Evolutionary conservation across 2,888 invertebrate species (phyloP), one percentile per base, ranked within the genome.

Genomic region (Spodoptera exigua): DNA sequence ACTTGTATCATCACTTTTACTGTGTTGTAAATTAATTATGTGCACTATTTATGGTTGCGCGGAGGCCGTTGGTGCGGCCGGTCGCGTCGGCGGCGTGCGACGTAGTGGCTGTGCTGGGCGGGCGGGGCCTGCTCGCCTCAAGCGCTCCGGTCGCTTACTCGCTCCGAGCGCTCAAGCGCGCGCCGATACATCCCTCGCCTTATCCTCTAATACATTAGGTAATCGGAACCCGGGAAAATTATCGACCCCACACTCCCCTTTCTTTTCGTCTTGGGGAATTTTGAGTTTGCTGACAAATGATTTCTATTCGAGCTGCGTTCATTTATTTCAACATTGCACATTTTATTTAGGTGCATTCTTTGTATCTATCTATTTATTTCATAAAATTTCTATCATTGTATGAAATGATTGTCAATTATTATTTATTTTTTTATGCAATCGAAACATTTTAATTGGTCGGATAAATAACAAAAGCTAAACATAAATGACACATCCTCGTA

Each of bases 1-100:
- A 92, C 91, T 89, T 82, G 89, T 91, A 92, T 92, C 90, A 93
- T 94, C 93, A 94, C 93, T 92, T 90, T 91, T 90, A 92, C 89
- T 91, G 86, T 86, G 91, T 89, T 90, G 86, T 92, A 91, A 91
- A 92, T 91, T 92, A 91, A 91, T 93, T 88, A 89, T 89, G 87
- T 87, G 86, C 88, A 90, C 91, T 90, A 82, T 83, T 84, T 85
- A 87, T 86, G 84, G 80, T 78, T 75, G 81, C 73, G 78, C 72
- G 70, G 55, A 74, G 56, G 70, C 78, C 73, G 61, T 45, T 61
- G 78, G 80, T 85, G 85, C 93, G 93, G 89, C 91, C 88, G 81
- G 77, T 84, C 92, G 87, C 85, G 87, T 79, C 88, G 90, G 84
- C 78, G 88, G 83, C 87, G 84, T 76, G 77, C 79, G 83, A 83